Evolutionary conservation across 1,140 invertebrate species (phyloP).

Genomic region (Drosophila ironensis): DNA sequence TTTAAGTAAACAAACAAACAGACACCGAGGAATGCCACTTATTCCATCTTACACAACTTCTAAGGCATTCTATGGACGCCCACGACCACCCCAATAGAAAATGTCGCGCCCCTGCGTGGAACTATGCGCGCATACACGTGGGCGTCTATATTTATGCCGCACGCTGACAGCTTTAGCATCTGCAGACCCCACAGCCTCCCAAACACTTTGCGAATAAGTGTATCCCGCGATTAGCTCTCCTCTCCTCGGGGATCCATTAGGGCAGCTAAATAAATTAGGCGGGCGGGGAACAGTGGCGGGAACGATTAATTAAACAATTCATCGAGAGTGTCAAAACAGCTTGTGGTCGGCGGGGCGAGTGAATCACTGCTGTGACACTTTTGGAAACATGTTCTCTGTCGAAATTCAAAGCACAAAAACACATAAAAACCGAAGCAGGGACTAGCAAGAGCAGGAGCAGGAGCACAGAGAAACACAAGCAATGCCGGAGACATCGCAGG

Average conservation of each 20-base stretch:
- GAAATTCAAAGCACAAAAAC: neutral
- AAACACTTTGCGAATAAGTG: neutral
- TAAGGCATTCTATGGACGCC: slow-evolving; percentile 33
- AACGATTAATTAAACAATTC: slow-evolving; percentile 64
- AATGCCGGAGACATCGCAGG: neutral
- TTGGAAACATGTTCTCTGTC: neutral
- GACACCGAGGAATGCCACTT: neutral
- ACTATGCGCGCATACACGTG: neutral
- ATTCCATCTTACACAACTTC: slow-evolving; percentile 22
- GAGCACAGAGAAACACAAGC: too few relatives aligned
- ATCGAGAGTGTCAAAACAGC: slow-evolving; percentile 59
- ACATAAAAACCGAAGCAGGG: neutral
- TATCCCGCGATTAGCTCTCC: slow-evolving; percentile 16
- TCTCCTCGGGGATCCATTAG: slow-evolving; percentile 27
- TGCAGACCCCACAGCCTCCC: neutral
- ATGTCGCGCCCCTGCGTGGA: neutral
- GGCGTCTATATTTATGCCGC: slow-evolving; percentile 38
- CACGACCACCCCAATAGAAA: neutral
- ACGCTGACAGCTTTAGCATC: slow-evolving; percentile 45
- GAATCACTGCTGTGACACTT: neutral
- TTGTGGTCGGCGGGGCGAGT: neutral
- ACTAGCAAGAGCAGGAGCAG: neutral
- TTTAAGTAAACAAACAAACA: slow-evolving; percentile 1
- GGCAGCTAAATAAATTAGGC: slow-evolving; percentile 25
- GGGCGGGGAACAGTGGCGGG: slow-evolving; percentile 2